phyloP scores from a whole-genome alignment of 2,113 vertebrate genomes.

The Phrynosoma blainvillii region DNA sequence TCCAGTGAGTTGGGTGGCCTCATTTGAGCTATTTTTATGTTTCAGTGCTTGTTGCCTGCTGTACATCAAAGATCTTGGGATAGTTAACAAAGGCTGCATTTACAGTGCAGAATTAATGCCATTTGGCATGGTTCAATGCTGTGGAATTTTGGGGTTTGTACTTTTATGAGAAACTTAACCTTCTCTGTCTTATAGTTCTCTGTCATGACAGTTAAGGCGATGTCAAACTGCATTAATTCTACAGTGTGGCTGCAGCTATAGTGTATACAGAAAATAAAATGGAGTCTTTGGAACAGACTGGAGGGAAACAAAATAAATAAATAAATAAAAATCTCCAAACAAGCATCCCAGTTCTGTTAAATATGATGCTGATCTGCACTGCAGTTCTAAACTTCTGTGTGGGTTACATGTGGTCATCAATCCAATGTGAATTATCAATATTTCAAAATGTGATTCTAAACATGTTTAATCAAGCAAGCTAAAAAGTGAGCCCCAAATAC shows the following conservation, averaged over 20 bases:
- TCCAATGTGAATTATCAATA: background rate
- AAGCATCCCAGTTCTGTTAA: background rate
- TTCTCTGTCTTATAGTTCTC: too few relatives aligned
- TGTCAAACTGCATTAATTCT: too few relatives aligned
- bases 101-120: too few relatives aligned
- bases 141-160: too few relatives aligned
- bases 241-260: background rate
- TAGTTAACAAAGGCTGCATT: background rate
- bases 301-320: background rate
- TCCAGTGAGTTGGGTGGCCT: background rate
- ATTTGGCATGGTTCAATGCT: too few relatives aligned
- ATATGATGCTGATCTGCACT: slow-evolving; percentile 1
- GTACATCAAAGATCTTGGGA: background rate
- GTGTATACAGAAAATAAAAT: background rate
- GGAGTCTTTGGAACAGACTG: background rate
- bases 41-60: background rate
- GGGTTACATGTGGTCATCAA: background rate
- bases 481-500: background rate
- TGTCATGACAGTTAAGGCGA: too few relatives aligned
- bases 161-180: too few relatives aligned
- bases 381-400: background rate
- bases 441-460: background rate
- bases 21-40: background rate
- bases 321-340: too few relatives aligned
- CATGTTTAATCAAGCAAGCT: background rate